These are phyloP conservation scores for Pangasius larnaudii DNA, from an alignment of 2,797 vertebrate genomes.

Conservation along the genomic window DNA sequence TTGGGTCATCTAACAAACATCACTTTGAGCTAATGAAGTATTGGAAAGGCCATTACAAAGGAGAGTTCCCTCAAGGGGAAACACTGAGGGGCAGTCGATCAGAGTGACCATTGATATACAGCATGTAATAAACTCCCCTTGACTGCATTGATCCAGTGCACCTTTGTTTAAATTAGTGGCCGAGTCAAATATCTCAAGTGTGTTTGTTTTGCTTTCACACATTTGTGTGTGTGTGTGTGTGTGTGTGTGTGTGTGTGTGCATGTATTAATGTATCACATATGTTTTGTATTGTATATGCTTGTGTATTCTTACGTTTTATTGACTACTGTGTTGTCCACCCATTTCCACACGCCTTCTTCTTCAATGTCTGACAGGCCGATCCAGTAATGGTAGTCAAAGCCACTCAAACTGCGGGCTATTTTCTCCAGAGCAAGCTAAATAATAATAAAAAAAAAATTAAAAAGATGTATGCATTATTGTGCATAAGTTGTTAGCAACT, in stretches of 20 bases:
- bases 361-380: slow-evolving; percentile 69
- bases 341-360: slow-evolving; percentile 70
- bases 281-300: not conserved
- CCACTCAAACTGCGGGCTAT: slow-evolving; percentile 55
- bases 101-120: slow-evolving; percentile 9
- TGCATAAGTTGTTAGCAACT: not conserved
- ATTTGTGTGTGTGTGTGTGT: not conserved
- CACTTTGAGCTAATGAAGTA: slow-evolving; percentile 28
- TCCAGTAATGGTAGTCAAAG: slow-evolving; percentile 67
- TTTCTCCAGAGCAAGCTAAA: slow-evolving; percentile 58
- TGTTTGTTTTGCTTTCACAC: slow-evolving; percentile 1
- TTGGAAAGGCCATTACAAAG: slow-evolving; percentile 14
- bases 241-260: not conserved
- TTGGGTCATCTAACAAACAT: slow-evolving; percentile 19
- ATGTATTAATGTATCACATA: not conserved
- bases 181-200: not conserved
- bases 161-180: not conserved
- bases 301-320: slow-evolving; percentile 61
- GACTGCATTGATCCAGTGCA: not conserved
- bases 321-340: slow-evolving; percentile 72
- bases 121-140: slow-evolving; percentile 9
- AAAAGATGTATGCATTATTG: not conserved
- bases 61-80: not conserved
- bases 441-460: not conserved
- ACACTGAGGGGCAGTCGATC: not conserved